These are phyloP conservation scores for Actenoides hombroni DNA, from an alignment of 2,113 vertebrate genomes.

Conservation along the genomic window DNA sequence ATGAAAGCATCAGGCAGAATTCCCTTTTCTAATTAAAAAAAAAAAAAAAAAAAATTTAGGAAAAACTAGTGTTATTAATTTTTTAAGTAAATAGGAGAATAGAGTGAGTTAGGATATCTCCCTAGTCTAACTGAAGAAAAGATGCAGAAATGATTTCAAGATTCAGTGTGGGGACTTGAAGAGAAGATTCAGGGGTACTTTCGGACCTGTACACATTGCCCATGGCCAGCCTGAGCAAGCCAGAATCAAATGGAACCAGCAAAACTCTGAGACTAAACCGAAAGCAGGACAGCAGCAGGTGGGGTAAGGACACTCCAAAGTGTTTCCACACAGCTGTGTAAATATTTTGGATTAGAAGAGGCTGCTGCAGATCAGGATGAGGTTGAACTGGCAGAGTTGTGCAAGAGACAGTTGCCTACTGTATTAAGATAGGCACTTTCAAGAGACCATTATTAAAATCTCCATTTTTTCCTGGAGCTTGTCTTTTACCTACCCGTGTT, in stretches of 20 bases:
- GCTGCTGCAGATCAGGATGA: not conserved
- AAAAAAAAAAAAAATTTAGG: not conserved
- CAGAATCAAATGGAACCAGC: not conserved
- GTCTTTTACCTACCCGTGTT: not conserved
- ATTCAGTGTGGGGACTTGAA: not conserved
- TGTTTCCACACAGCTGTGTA: not conserved
- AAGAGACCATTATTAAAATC: not conserved
- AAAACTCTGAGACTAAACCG: not conserved
- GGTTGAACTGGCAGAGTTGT: not conserved
- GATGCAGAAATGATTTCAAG: not conserved
- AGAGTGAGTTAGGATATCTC: not conserved
- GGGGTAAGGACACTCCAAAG: not conserved
- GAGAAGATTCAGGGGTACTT: not conserved
- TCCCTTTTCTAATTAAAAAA: not conserved
- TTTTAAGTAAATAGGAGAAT: not conserved
- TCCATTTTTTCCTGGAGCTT: not conserved
- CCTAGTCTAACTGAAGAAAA: not conserved
- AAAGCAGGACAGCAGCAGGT: not conserved
- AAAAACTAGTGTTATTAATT: not conserved
- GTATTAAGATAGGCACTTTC: not conserved
- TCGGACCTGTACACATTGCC: not conserved
- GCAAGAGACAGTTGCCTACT: not conserved
- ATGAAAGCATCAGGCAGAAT: not conserved
- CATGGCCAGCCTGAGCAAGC: not conserved
- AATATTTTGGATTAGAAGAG: conserved; percentile 9